Percentiles rank a stretch among this genome's conserved stretches.
phyloP scores from a whole-genome alignment of 2,888 invertebrate species.

The Chalcis sispes region DNA sequence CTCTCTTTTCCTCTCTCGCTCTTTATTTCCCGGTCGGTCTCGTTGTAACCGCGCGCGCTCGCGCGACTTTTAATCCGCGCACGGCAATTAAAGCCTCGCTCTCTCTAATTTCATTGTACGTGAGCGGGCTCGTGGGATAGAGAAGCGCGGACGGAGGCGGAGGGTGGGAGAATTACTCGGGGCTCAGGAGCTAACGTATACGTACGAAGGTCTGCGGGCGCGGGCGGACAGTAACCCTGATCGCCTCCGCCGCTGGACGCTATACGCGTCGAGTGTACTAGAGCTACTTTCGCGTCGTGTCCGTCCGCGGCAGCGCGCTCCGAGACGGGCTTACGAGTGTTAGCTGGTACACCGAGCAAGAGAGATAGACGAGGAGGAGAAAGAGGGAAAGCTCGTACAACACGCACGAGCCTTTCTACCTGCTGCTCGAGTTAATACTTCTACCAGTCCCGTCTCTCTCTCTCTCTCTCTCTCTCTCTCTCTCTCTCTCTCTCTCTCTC shows the following conservation, averaged over 20 bases:
- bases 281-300: conserved; percentile 11
- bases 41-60: neutral
- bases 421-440: no score
- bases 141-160: neutral
- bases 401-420: no score
- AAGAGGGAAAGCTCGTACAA: conserved; percentile 21
- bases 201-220: conserved; percentile 8
- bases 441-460: no score
- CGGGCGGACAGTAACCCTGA: conserved; percentile 41
- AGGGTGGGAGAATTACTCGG: conserved; percentile 12
- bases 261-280: neutral
- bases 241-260: no score
- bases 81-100: conserved; percentile 35
- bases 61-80: conserved; percentile 38
- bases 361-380: conserved; percentile 15
- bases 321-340: neutral
- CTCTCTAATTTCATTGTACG: conserved; percentile 44
- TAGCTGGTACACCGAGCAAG: neutral
- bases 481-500: no score
- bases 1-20: neutral
- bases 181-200: neutral
- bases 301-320: neutral
- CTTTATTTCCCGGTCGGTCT: neutral
- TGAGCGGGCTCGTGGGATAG: neutral
- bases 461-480: no score